Evolutionary conservation across 2,113 vertebrate species (phyloP).

Genomic region (Cephalophus harveyi): DNA sequence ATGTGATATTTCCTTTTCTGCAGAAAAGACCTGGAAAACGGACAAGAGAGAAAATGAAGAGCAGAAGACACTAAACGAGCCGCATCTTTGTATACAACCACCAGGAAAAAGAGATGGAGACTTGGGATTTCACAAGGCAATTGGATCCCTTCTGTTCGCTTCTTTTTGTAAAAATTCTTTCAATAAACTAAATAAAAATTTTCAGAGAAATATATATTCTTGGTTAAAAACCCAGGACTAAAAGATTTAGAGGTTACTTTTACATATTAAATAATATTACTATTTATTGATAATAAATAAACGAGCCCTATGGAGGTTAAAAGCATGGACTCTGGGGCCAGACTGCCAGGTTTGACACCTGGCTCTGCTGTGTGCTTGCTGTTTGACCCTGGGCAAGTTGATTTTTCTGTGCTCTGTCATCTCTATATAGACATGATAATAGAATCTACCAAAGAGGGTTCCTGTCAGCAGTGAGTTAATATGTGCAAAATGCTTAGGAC

Average conservation of each 20-base stretch:
- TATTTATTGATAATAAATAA: background rate
- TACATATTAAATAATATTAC: background rate
- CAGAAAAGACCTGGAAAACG: constrained; percentile 96
- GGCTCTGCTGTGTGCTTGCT: background rate
- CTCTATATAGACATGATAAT: background rate
- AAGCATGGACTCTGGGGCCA: background rate
- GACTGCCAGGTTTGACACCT: background rate
- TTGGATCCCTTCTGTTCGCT: background rate
- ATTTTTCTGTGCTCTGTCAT: background rate
- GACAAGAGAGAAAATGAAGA: constrained; percentile 91
- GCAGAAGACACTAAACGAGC: constrained; percentile 74
- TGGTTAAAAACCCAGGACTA: constrained; percentile 28
- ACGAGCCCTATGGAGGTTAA: background rate
- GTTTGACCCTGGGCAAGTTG: background rate
- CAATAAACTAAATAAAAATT: constrained; percentile 32
- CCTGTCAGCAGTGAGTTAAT: background rate
- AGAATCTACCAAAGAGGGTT: background rate
- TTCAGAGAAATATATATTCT: background rate
- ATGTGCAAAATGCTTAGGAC: no score
- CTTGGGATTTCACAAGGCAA: background rate
- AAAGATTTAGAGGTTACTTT: constrained; percentile 17
- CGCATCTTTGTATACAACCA: background rate
- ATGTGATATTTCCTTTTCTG: constrained; percentile 17
- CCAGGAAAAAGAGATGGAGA: background rate
- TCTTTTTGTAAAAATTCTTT: constrained; percentile 12